Evolutionary conservation across 2,113 vertebrate species (phyloP), one percentile per base, ranked within the genome.

Genomic region (Oceanodroma tethys): DNA sequence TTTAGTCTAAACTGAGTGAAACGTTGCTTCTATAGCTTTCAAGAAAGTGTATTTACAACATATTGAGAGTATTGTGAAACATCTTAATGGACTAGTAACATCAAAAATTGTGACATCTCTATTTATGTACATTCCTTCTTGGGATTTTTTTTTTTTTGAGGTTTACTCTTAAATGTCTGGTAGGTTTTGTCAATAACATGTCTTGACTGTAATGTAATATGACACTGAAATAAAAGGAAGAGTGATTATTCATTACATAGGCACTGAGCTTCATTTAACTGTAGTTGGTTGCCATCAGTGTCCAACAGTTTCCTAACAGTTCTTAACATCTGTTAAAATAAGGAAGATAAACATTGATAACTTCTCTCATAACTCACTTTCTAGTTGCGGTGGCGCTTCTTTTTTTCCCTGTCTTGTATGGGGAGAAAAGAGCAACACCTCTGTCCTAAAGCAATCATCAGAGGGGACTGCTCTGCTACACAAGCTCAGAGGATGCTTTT

Each of bases 211-310:
- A 97, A 97, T 97, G 93, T 96, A 72, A 68, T 87, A 95, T 84
- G 91, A 95, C 95, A 92, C 79, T 95, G 95, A 98, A 98, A 97
- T 97, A 97, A 97, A 98, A 97, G 97, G 96, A 97, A 97, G 96
- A 97, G 95, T 93, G 88, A 94, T 97, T 88, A 96, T 97, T 95
- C 94, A 83, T 95, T 89, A 52, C 32, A 32, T n/a, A 96, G 83
- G 73, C 23, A 83, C 56, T 45, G 96, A 97, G 88, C 96, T 97
- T 97, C 90, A 96, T 97, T 97, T 96, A 62, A 84, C 81, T 65
- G 70, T 38, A 90, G 74, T 17, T 48, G 75, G 36, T 68, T 80
- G 80, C 78, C 18, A 34, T 63, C 55, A 26, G 23, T 15, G 23
- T 68, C 73, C 58, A 38, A 6, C 11, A 14, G 12, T 36, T 93